phyloP scores from a whole-genome alignment of 2,888 invertebrate genomes.

The Lepidocyrtinus sp. region DNA sequence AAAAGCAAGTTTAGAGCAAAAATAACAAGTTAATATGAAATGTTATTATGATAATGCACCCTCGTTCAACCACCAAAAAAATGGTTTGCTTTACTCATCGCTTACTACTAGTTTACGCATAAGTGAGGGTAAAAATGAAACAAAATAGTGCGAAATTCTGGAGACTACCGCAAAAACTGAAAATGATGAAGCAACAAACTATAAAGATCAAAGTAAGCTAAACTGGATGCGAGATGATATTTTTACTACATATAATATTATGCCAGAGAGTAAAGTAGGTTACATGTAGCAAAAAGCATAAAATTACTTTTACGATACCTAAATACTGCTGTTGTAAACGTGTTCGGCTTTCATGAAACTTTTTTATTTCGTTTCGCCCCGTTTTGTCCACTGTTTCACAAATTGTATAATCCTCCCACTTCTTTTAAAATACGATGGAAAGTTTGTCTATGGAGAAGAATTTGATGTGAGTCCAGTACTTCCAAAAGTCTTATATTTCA shows the following conservation, averaged over 20 bases:
- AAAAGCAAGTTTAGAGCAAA: neutral
- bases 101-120: too few relatives aligned
- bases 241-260: neutral
- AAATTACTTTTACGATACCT: neutral
- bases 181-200: neutral
- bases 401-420: neutral
- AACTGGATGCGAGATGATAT: neutral
- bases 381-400: too few relatives aligned
- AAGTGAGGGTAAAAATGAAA: too few relatives aligned
- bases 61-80: neutral
- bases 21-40: neutral
- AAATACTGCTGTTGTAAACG: neutral
- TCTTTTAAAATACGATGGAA: neutral
- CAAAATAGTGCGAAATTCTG: too few relatives aligned
- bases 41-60: neutral
- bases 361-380: neutral
- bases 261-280: neutral
- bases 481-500: neutral
- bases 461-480: neutral
- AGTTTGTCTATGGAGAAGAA: too few relatives aligned
- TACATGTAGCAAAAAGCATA: neutral
- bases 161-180: neutral
- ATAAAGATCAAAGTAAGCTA: neutral
- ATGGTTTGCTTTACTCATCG: neutral
- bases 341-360: too few relatives aligned